Evolutionary conservation across 64 coral and sea anemone genomes (phyloP).

Genomic region (Montipora sp.): DNA sequence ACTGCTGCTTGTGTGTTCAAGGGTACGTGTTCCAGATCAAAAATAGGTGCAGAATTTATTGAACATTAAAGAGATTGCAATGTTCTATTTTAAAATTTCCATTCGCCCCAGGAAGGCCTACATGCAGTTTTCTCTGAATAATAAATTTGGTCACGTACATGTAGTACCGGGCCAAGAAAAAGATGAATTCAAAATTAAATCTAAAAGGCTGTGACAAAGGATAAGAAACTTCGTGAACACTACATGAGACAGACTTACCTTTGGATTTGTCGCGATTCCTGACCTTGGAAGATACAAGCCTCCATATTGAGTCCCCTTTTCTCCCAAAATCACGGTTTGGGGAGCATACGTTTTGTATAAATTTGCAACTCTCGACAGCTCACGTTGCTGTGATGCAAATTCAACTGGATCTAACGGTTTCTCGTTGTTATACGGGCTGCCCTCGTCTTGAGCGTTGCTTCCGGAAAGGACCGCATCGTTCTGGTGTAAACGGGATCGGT

Average conservation of each 20-base stretch:
- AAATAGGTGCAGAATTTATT: not conserved
- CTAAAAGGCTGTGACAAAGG: not conserved
- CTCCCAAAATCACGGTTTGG: constrained; percentile 21
- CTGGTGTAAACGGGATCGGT: constrained; percentile 19
- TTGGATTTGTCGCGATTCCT: constrained; percentile 5
- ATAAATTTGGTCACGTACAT: constrained; percentile 48
- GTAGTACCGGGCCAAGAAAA: not conserved
- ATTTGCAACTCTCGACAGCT: constrained; percentile 65
- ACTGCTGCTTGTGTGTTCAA: too few species aligned
- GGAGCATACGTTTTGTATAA: constrained; percentile 9
- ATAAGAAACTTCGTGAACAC: not conserved
- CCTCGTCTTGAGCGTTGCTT: constrained; percentile 36
- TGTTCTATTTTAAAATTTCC: not conserved
- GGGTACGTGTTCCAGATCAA: not conserved
- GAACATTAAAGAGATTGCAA: not conserved
- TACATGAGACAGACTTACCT: not conserved
- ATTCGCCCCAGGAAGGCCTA: not conserved
- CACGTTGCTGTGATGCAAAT: constrained; percentile 93
- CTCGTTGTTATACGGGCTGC: constrained; percentile 78
- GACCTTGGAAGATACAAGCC: constrained; percentile 23
- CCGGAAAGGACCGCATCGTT: constrained; percentile 67
- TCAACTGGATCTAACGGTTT: constrained; percentile 71
- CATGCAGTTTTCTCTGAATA: not conserved
- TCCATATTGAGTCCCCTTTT: constrained; percentile 23
- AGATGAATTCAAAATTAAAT: not conserved